Evolutionary conservation across 2,113 vertebrate genomes (phyloP).

Genomic region (Sminthopsis crassicaudata): DNA sequence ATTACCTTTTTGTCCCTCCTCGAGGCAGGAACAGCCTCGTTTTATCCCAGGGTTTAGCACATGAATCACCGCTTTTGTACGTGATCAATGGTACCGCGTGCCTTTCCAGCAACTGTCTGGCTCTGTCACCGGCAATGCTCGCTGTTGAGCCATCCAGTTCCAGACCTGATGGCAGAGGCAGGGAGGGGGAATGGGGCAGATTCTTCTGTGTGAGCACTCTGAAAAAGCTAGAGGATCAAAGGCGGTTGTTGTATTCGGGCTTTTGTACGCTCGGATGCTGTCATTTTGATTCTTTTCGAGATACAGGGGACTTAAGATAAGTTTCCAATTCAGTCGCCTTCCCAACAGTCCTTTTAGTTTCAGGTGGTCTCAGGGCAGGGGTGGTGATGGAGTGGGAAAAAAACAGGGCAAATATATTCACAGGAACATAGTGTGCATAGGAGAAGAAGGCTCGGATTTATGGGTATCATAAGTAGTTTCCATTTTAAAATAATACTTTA

Average conservation of each 20-base stretch:
- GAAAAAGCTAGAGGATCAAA: conserved; percentile 17
- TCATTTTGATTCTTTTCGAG: conserved; percentile 7
- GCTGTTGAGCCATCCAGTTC: conserved; percentile 26
- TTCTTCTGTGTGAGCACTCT: not conserved
- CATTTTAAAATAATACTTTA: conserved; percentile 39
- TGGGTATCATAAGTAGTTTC: conserved; percentile 9
- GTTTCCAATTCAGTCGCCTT: not conserved
- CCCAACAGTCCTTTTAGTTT: not conserved
- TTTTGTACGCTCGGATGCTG: not conserved
- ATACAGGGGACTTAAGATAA: not conserved
- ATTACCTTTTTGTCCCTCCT: conserved; percentile 58
- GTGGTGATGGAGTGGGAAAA: not conserved
- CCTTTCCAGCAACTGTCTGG: conserved; percentile 47
- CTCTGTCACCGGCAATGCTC: conserved; percentile 31
- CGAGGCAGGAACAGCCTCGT: conserved; percentile 11
- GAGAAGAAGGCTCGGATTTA: not conserved
- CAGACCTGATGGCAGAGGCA: not conserved
- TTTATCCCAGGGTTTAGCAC: conserved; percentile 53
- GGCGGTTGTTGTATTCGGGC: conserved; percentile 15
- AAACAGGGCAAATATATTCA: not conserved
- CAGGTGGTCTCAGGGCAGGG: not conserved
- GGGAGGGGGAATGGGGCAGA: conserved; percentile 40
- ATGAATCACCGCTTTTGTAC: conserved; percentile 60
- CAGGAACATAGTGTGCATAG: not conserved
- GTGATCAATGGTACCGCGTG: conserved; percentile 33